phyloP scores from a whole-genome alignment of 2,113 vertebrate genomes.

The Sinocyclocheilus anophthalmus region DNA sequence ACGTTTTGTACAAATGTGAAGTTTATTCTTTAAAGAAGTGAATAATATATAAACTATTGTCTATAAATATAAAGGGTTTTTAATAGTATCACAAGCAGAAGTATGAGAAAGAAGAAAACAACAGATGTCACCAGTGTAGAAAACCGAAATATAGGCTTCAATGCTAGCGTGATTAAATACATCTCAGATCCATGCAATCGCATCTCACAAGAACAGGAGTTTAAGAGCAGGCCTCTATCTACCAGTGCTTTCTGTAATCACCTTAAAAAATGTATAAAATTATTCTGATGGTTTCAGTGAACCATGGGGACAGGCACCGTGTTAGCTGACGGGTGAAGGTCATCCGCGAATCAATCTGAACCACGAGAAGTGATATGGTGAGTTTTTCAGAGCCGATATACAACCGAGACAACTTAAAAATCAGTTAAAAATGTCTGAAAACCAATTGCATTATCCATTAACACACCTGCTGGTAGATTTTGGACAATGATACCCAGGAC shows the following conservation, averaged over 20 bases:
- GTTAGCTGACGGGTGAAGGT: too few species aligned
- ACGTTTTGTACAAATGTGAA: constrained; percentile 81
- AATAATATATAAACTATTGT: constrained; percentile 88
- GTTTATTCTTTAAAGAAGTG: constrained; percentile 92
- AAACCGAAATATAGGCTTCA: constrained; percentile 10
- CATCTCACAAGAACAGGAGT: constrained; percentile 52
- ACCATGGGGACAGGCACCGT: too few species aligned
- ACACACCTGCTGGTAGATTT: not conserved
- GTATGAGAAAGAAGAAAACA: constrained; percentile 76
- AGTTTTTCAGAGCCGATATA: too few species aligned
- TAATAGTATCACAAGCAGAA: constrained; percentile 88
- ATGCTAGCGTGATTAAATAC: not conserved
- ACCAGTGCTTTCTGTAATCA: not conserved
- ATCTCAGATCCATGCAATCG: constrained; percentile 77
- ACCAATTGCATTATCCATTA: not conserved
- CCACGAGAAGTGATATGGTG: too few species aligned
- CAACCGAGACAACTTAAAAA: not conserved
- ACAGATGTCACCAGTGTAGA: constrained; percentile 48
- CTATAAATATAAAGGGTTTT: constrained; percentile 96
- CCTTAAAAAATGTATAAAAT: too few species aligned
- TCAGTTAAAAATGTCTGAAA: not conserved
- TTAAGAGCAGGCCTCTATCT: not conserved
- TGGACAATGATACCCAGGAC: not conserved
- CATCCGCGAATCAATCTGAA: too few species aligned
- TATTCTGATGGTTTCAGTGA: too few species aligned